Evolutionary conservation across 2,113 vertebrate genomes (phyloP), one percentile per base, ranked within the genome.

Genomic region (Nicator chloris): DNA sequence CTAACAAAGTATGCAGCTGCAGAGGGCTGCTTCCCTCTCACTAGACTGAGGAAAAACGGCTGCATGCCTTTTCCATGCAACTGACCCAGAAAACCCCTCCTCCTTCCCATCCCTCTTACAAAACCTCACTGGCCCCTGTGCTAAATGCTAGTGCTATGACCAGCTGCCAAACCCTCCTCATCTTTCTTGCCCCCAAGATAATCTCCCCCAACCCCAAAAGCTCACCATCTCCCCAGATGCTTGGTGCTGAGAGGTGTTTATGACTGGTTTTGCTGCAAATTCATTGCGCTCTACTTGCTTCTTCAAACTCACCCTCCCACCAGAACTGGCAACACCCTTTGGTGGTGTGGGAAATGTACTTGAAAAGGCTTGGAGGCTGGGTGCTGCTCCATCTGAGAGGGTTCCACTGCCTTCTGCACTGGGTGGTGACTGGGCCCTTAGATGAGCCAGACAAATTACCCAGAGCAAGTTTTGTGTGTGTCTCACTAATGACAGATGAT

Each of bases 81-180:
- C 92, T 96, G 94, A 97, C 95, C 93, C 90, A 97, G 95, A 94
- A 96, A 97, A 93, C 53, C 60, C 75, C 15, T 85, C 71, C 50
- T 79, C 51, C 66, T 76, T 30, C 45, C 44, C 0, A 0, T 42
- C 82, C 70, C 71, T 76, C 68, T 95, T 88, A 70, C 2, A 72
- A 94, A 95, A 95, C 56, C 79, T 86, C 1, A 6, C 40, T 61
- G 44, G 60, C 79, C 94, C 79, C 90, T 92, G 86, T 94, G 82
- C 76, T 93, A 71, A 90, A 73, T 72, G 71, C 66, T 90, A 64
- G 1, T 31, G 39, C 50, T 90, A 26, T 35, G 73, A 86, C 63
- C 71, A 95, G 91, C 88, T 96, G 96, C 95, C 90, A 93, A 96
- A 92, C 82, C 94, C 60, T 84, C 64, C 11, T 95, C 92, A 95